Evolutionary conservation across 2,888 invertebrate species (phyloP), one percentile per base, ranked within the genome.

Genomic region (Dascillus cervinus): DNA sequence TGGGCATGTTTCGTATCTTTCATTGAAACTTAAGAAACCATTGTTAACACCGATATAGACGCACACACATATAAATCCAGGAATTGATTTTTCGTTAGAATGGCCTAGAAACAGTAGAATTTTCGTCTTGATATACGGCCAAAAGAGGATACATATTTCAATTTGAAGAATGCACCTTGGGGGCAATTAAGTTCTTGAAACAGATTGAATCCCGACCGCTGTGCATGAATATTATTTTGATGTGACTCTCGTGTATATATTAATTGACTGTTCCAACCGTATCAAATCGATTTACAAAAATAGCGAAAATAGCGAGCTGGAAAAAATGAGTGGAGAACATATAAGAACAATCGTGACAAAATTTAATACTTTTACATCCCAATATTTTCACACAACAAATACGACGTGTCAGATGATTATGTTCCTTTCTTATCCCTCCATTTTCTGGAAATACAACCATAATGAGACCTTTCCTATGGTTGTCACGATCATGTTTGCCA

Each of bases 321-420:
- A n/a, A n/a, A n/a, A n/a, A n/a, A n/a, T n/a, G n/a, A n/a, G n/a
- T n/a, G n/a, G n/a, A n/a, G n/a, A n/a, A n/a, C n/a, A n/a, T n/a
- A n/a, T n/a, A n/a, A n/a, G n/a, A n/a, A n/a, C 43, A 41, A 39
- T 36, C 37, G 41, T 43, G 44, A 41, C 37, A 30, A 41, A 44
- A 41, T 34, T 44, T 41, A 42, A 44, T 42, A 42, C 30, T 29
- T 37, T 39, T 40, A 28, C 32, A 32, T 40, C 25, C 36, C 43
- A 37, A 41, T 43, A 37, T 41, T 37, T 38, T n/a, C 23, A 34
- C 30, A 13, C 28, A 23, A 42, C 39, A 26, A 42, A 39, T 39
- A 28, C 33, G 37, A 39, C 35, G 27, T 37, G 37, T 35, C 43
- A 37, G 26, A 35, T 32, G 39, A 35, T 40, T 37, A 34, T 34